Percentiles rank a stretch among this genome's conserved stretches.
Evolutionary conservation across 2,888 invertebrate species (phyloP).

Genomic region (Calameuta filiformis): DNA sequence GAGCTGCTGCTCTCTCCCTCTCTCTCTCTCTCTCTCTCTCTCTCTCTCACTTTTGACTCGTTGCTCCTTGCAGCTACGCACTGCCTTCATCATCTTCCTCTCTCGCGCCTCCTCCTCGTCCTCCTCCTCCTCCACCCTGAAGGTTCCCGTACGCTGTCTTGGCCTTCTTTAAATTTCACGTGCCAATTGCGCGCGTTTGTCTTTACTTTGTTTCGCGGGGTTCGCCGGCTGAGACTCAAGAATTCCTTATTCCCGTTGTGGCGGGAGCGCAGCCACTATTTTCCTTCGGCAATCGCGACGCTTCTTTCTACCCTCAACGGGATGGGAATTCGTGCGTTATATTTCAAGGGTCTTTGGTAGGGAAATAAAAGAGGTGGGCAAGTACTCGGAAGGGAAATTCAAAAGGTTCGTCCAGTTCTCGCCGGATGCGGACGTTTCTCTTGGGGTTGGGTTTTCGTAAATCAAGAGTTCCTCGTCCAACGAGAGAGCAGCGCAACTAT

Average conservation of each 20-base stretch:
- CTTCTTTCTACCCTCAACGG: neutral
- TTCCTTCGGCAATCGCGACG: too few relatives aligned
- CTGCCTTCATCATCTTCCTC: conserved; percentile 29
- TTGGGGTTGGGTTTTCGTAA: too few relatives aligned
- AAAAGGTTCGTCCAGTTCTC: too few relatives aligned
- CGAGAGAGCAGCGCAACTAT: conserved; percentile 11
- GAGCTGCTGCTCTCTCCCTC: conserved; percentile 27
- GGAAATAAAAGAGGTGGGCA: neutral
- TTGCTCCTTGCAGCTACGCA: neutral
- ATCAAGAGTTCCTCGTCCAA: too few relatives aligned
- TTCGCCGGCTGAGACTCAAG: too few relatives aligned
- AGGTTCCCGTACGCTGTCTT: neutral
- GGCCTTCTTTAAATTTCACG: conserved; percentile 63
- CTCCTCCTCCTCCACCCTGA: conserved; percentile 16
- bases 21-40: neutral
- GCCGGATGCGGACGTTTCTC: too few relatives aligned
- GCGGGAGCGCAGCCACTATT: too few relatives aligned
- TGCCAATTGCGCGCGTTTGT: conserved; percentile 63
- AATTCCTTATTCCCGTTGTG: too few relatives aligned
- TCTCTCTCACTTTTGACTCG: conserved; percentile 16
- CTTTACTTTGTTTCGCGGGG: conserved; percentile 45
- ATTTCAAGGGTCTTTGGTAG: neutral
- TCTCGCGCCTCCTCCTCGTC: neutral
- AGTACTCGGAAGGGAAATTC: too few relatives aligned
- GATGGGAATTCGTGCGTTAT: neutral